Evolutionary conservation across 2,888 invertebrate species (phyloP).

Genomic region (Tupiocoris notatus): DNA sequence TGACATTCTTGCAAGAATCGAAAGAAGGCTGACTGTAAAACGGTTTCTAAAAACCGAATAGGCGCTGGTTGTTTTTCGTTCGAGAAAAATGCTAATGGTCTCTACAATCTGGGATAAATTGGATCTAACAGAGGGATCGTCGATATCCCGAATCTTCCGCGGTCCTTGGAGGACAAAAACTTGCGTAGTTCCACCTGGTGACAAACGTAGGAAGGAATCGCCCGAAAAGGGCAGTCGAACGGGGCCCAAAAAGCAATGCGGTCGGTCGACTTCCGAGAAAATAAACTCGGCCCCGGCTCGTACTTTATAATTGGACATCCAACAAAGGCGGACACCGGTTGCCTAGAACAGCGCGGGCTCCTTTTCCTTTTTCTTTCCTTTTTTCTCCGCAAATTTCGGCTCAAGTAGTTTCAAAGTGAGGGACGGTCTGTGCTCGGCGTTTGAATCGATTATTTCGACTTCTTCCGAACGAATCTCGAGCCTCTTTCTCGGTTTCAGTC

Average conservation of each 20-base stretch:
- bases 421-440: neutral
- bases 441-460: neutral
- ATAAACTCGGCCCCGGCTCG: slow-evolving; percentile 31
- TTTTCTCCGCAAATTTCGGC: neutral
- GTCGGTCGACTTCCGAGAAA: slow-evolving; percentile 14
- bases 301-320: slow-evolving; percentile 21
- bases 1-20: neutral
- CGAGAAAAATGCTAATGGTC: neutral
- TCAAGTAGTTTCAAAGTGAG: neutral
- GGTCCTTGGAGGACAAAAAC: slow-evolving; percentile 16
- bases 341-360: slow-evolving; percentile 17
- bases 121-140: neutral
- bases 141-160: slow-evolving; percentile 6
- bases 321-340: slow-evolving; percentile 30
- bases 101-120: neutral
- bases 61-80: neutral
- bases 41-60: neutral
- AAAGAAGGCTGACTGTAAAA: neutral
- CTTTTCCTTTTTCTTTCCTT: neutral
- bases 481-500: too few relatives aligned
- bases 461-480: too few relatives aligned
- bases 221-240: neutral
- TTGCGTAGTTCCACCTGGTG: neutral
- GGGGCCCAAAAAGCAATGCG: neutral
- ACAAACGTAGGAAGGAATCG: neutral